Conservation (phyloP, 2,888 invertebrate species). For the Chesias legatella region DNA sequence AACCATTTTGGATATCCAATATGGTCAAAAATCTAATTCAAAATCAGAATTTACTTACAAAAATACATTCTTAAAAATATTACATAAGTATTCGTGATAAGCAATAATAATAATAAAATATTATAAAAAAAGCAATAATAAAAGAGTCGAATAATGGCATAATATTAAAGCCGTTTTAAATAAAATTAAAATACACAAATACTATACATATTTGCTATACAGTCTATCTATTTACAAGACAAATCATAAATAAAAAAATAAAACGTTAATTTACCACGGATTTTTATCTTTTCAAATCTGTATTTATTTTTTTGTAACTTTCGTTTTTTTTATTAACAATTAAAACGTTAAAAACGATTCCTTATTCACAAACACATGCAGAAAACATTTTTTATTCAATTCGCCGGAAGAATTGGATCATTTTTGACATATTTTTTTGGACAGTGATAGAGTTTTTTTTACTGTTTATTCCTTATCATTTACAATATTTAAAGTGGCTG, state of each 20-base stretch:
- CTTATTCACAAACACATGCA: no score
- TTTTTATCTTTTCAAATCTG: no score
- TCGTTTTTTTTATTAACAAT: no score
- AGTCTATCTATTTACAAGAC: constrained; percentile 53
- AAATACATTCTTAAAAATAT: constrained; percentile 30
- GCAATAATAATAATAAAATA: no score
- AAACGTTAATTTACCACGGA: constrained; percentile 8
- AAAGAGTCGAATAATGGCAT: constrained; percentile 24
- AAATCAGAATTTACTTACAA: constrained; percentile 38
- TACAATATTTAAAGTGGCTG: no score
- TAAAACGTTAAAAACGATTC: no score
- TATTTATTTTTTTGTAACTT: no score
- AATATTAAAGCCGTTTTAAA: constrained; percentile 17
- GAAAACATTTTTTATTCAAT: no score
- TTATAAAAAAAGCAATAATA: constrained; percentile 11
- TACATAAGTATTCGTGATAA: constrained; percentile 21
- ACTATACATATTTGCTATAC: constrained; percentile 24
- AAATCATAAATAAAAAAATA: constrained; percentile 35
- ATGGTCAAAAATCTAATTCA: constrained; percentile 72
- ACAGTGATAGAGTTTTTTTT: constrained; percentile 2
- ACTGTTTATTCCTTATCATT: no score
- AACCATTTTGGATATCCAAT: constrained; percentile 61
- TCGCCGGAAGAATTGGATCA: no score
- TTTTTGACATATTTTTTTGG: background rate
- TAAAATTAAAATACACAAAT: constrained; percentile 12